These are phyloP conservation scores for Pedionomus torquatus DNA, from an alignment of 2,113 vertebrate species.

Conservation along the genomic window DNA sequence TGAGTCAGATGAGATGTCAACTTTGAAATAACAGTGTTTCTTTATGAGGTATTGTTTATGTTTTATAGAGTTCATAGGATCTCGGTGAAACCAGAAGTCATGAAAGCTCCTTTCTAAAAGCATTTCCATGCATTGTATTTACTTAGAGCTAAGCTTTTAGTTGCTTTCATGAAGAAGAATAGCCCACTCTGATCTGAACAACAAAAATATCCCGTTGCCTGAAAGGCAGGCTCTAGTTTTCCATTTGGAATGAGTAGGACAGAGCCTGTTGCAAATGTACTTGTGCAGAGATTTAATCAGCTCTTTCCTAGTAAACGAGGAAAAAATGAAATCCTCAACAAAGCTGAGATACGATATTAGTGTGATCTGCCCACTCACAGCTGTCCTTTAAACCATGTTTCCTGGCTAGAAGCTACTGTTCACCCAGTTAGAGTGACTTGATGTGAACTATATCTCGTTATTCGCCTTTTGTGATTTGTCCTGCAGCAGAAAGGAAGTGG, in stretches of 20 bases:
- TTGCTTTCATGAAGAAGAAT: background rate
- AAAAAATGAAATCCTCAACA: background rate
- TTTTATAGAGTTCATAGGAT: slow-evolving; percentile 20
- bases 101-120: background rate
- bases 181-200: background rate
- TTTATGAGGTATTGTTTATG: slow-evolving; percentile 36
- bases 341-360: background rate
- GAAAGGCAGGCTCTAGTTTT: background rate
- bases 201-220: background rate
- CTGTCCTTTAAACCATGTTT: background rate
- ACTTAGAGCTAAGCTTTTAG: background rate
- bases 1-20: slow-evolving; percentile 44
- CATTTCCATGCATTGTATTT: background rate
- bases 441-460: background rate
- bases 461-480: background rate
- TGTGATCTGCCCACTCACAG: background rate
- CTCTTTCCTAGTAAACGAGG: background rate
- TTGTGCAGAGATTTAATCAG: background rate
- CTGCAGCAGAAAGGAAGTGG: background rate
- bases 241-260: background rate
- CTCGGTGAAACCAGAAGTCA: slow-evolving; percentile 37
- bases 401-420: background rate
- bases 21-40: slow-evolving; percentile 48
- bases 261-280: background rate
- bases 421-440: background rate